phyloP scores from a whole-genome alignment of 2,113 vertebrate genomes.

The Pomatorhinus ruficollis region DNA sequence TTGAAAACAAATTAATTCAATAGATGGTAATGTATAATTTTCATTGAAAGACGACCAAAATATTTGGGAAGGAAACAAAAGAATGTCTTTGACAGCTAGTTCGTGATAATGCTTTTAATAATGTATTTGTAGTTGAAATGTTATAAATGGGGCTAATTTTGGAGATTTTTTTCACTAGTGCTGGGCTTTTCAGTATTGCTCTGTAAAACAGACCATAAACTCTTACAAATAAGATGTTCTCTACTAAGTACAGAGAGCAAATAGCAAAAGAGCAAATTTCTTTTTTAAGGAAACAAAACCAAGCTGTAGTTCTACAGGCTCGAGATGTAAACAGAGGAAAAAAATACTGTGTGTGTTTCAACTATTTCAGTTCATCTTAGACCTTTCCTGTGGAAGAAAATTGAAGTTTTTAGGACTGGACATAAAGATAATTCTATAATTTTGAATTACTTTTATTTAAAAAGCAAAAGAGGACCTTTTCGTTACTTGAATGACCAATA shows the following conservation, averaged over 20 bases:
- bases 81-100: background rate
- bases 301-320: background rate
- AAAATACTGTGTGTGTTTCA: accelerated
- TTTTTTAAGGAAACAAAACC: background rate
- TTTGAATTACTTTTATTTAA: background rate
- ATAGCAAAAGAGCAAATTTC: background rate
- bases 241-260: background rate
- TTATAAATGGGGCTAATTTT: slow-evolving; percentile 9
- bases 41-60: slow-evolving; percentile 21
- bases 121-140: slow-evolving; percentile 26
- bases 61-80: slow-evolving; percentile 50
- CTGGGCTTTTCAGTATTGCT: background rate
- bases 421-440: background rate
- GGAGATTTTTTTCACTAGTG: background rate
- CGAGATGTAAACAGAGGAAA: background rate
- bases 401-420: background rate
- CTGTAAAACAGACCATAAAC: background rate
- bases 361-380: background rate
- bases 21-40: slow-evolving; percentile 38
- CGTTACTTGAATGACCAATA: background rate
- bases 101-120: slow-evolving; percentile 22
- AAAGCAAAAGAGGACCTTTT: background rate
- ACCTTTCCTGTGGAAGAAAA: background rate
- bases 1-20: slow-evolving; percentile 32
- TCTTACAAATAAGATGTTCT: background rate